phyloP scores from a whole-genome alignment of 2,888 invertebrate species.

The Athalia cordata region DNA sequence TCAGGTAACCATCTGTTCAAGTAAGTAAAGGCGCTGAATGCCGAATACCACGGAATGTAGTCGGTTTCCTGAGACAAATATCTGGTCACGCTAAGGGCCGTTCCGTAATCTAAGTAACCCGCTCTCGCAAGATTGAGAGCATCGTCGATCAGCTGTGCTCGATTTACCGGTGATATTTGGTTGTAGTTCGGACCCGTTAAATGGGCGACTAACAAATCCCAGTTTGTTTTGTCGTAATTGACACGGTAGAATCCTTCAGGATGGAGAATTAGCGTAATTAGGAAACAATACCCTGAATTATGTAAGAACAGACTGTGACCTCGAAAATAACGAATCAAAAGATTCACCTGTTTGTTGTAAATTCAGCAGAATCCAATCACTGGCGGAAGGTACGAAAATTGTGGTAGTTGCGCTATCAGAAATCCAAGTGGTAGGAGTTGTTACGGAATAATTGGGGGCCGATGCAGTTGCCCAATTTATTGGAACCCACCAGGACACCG shows the following conservation, averaged over 20 bases:
- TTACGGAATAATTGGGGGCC: slow-evolving; percentile 22
- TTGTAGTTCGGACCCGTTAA: slow-evolving; percentile 69
- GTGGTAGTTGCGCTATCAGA: slow-evolving; percentile 61
- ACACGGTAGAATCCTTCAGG: slow-evolving; percentile 78
- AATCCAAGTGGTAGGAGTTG: slow-evolving; percentile 75
- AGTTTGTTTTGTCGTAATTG: slow-evolving; percentile 78
- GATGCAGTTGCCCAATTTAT: slow-evolving; percentile 42
- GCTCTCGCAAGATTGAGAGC: slow-evolving; percentile 80
- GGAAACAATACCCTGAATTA: not conserved
- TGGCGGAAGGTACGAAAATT: slow-evolving; percentile 65
- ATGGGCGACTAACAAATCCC: slow-evolving; percentile 75
- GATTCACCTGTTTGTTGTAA: slow-evolving; percentile 78
- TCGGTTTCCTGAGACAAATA: slow-evolving; percentile 80
- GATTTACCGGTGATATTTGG: slow-evolving; percentile 76
- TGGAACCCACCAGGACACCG: slow-evolving; percentile 43
- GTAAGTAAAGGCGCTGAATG: slow-evolving; percentile 66
- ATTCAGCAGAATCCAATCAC: slow-evolving; percentile 79
- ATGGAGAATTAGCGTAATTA: too few relatives aligned
- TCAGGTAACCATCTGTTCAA: slow-evolving; percentile 33
- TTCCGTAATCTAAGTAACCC: slow-evolving; percentile 76
- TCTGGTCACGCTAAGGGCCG: slow-evolving; percentile 79
- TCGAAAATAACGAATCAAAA: too few relatives aligned
- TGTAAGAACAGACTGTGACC: not conserved
- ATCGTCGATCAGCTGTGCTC: slow-evolving; percentile 85
- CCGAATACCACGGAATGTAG: slow-evolving; percentile 81